Base-by-base conservation (phyloP, 2,888 invertebrate species). In the Lasioglossum morio region DNA sequence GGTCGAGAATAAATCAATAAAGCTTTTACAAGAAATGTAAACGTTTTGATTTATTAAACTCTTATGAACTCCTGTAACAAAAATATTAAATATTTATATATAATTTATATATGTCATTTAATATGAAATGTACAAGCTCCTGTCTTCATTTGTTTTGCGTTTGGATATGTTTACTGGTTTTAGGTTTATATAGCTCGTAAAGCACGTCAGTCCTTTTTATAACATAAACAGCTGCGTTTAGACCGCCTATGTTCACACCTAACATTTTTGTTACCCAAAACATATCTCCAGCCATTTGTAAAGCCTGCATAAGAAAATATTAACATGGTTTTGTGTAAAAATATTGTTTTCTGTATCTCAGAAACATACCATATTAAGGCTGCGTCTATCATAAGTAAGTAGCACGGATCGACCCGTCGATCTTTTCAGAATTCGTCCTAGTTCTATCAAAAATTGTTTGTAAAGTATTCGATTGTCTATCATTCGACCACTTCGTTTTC, bases 401-500 rank as follows among this genome's bases (percentile, higher is more conserved):
- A 96, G 89, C 76, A 96, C 96, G 12, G 96, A 95, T 77, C 96
- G 93, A 5, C 96, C 96, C n/a, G 94, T 94, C 23, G 92, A 92
- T n/a, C 92, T 92, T 81, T 93, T 93, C 34, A 95, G 92, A 1
- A 96, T 95, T 88, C 96, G 93, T 0, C 95, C 96, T 92, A 96
- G 94, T 92, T 96, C 96, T 63, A 92, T 83, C 77, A 97, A 90
- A 53, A 95, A 94, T 57, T 93, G 86, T 63, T 95, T 96, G 89
- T 97, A 97, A 69, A 96, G 93, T 10, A 93, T 91, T 85, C 95
- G 93, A 91, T 97, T 97, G 88, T 96, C 95, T 5, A 89, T 88
- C 90, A 95, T 95, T 14, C 95, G 95, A 8, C 96, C 96, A 81
- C 96, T 95, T 87, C 97, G 93, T 91, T 96, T 96, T 16, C 96